Percentiles rank a stretch among this genome's conserved stretches.
phyloP scores from a whole-genome alignment of 2,888 invertebrate genomes.

The Lithodes maja region DNA sequence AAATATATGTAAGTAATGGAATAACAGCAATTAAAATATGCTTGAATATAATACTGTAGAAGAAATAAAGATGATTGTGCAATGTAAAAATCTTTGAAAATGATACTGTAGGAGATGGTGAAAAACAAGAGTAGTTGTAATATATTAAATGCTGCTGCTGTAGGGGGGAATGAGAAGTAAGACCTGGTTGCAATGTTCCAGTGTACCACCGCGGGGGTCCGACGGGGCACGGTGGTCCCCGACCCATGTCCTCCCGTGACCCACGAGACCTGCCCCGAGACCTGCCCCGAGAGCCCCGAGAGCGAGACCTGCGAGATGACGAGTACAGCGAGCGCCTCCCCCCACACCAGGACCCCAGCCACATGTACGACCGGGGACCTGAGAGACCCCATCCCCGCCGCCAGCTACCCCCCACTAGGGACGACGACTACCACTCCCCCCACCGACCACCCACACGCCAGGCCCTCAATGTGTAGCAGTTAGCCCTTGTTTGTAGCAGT shows the following conservation, averaged over 20 bases:
- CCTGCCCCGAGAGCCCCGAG: constrained; percentile 53
- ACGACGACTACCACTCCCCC: constrained; percentile 70
- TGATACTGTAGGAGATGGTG: neutral
- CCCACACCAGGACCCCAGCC: constrained; percentile 64
- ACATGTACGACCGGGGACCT: constrained; percentile 61
- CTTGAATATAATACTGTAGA: too few relatives aligned
- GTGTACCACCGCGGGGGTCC: constrained; percentile 70
- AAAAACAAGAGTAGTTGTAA: too few relatives aligned
- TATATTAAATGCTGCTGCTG: too few relatives aligned
- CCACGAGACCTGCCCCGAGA: constrained; percentile 61
- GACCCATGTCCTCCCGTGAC: constrained; percentile 63
- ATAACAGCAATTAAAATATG: too few relatives aligned
- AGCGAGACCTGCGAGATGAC: constrained; percentile 64
- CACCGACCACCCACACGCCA: constrained; percentile 70
- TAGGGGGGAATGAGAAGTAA: too few relatives aligned
- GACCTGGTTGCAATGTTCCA: constrained; percentile 35
- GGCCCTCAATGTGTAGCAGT: constrained; percentile 70
- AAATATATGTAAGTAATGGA: too few relatives aligned
- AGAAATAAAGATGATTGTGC: too few relatives aligned
- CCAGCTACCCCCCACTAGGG: constrained; percentile 64
- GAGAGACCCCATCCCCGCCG: constrained; percentile 57
- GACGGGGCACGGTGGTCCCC: constrained; percentile 66
- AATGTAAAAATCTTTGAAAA: neutral
- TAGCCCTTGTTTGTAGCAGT: constrained; percentile 61
- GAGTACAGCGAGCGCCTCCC: constrained; percentile 62